Percentiles rank a stretch among this genome's conserved stretches.
These are phyloP conservation scores for Sebastes diaconus DNA, from an alignment of 2,797 vertebrate species.

Conservation along the genomic window DNA sequence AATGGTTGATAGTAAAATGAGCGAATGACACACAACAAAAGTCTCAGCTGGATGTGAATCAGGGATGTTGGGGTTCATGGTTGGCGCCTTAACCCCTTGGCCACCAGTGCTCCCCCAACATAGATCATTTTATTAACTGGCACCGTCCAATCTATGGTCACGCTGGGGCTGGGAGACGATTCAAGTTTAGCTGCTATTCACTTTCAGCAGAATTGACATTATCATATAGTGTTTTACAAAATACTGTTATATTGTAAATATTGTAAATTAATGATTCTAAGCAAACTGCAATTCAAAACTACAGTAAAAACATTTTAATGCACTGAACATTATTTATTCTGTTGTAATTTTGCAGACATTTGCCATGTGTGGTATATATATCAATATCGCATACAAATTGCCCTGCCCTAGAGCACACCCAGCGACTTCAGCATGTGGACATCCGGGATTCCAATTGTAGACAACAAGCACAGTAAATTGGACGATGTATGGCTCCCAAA, in stretches of 20 bases:
- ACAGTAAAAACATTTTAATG: background rate
- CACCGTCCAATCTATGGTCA: background rate
- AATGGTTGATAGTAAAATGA: background rate
- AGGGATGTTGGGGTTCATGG: background rate
- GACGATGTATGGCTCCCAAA: slow-evolving; percentile 1
- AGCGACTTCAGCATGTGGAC: background rate
- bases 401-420: background rate
- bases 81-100: background rate
- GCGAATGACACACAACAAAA: background rate
- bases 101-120: background rate
- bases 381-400: background rate
- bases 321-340: background rate
- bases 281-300: background rate
- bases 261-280: background rate
- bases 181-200: background rate
- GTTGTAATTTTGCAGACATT: background rate
- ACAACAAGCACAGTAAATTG: background rate
- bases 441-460: background rate
- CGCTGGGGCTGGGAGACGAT: background rate
- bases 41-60: background rate
- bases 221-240: background rate
- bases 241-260: background rate
- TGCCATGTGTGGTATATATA: background rate
- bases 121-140: background rate
- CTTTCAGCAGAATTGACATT: background rate